Evolutionary conservation across 2,113 vertebrate species (phyloP), one percentile per base, ranked within the genome.

Genomic region (Ranitomeya imitator): DNA sequence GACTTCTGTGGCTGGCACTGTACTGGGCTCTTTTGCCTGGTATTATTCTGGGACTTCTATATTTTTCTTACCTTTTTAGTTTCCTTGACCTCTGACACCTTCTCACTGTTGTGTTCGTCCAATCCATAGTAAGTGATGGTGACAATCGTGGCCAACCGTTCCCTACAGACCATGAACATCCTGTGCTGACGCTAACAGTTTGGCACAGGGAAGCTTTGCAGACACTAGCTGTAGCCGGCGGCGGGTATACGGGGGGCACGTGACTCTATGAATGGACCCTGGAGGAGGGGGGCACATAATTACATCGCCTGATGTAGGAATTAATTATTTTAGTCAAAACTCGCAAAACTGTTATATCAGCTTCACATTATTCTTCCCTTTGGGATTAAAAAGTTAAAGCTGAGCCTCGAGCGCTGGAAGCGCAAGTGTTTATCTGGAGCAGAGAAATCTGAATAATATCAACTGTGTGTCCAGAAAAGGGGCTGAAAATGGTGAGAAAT

Each of bases 311-410:
- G 57, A 55, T 79, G 23, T 79, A 14, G 12, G 73, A 76, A 76
- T 76, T 76, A 14, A 79, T 59, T 79, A 59, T 79, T 59, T 59
- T 21, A 81, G 55, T 77, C 14, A 77, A 19, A 61, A 81, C 57
- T 61, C 57, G 18, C 14, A 12, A 60, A 61, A 81, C 23, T 81
- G 23, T 61, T 19, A 19, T 23, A 31, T 81, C 79, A 81, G 55
- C 79, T 23, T 31, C 60, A 18, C 57, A 55, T 31, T 77, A 52
- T 14, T 15, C 21, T 57, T 55, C 79, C 59, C 55, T 59, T 45
- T 37, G 79, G 79, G 79, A 81, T 60, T 60, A 81, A 37, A 61
- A 61, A 31, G 52, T 55, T 59, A 80, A 80, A 31, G 55, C 78
- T 80, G 26, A 13, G 52, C 78, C 78, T n/a, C 57, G 57, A 61